Evolutionary conservation across 2,888 invertebrate genomes (phyloP), one percentile per base, ranked within the genome.

Genomic region (Prenolepis imparis): DNA sequence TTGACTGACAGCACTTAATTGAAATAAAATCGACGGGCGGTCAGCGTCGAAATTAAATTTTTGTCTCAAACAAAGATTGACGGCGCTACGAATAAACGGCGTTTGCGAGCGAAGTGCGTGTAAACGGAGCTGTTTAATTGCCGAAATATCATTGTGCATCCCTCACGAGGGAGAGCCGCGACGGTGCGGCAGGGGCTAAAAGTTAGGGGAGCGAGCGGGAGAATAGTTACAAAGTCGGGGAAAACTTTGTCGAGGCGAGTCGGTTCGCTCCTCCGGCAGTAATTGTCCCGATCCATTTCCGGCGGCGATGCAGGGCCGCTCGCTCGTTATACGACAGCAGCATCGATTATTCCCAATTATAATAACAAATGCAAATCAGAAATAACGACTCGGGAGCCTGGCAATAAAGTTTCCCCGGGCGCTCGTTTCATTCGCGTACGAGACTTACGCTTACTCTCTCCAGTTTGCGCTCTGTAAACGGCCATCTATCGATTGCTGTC

Each of bases 271-370:
- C 59, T 70, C 59, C 72, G 36, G 3, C 84, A 63, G 89, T 91
- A 92, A 91, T 90, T 91, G 91, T 91, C 88, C 84, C 91, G 90
- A 91, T 93, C 91, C 89, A 90, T 92, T 92, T 91, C 90, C 78
- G 59, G 68, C 32, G 52, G 32, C 36, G 18, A 18, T 12, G 57
- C 73, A 21, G 41, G 66, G 63, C 72, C 83, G 82, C 83, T 66
- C 75, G 88, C 78, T 91, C 87, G 91, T 92, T 91, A 89, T 82
- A 82, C 87, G 78, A 77, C 83, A 66, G 86, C 68, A 82, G 88
- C 92, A 93, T 93, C 94, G 94, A 93, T 94, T 94, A 94, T 93
- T 94, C 90, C 93, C 93, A 93, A 94, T 94, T 94, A 94, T 92
- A 93, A 94, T 93, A 93, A 93, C 93, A 93, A 94, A 94, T 93